These are phyloP conservation scores for Channa argus DNA, from an alignment of 2,113 vertebrate species.

Conservation along the genomic window DNA sequence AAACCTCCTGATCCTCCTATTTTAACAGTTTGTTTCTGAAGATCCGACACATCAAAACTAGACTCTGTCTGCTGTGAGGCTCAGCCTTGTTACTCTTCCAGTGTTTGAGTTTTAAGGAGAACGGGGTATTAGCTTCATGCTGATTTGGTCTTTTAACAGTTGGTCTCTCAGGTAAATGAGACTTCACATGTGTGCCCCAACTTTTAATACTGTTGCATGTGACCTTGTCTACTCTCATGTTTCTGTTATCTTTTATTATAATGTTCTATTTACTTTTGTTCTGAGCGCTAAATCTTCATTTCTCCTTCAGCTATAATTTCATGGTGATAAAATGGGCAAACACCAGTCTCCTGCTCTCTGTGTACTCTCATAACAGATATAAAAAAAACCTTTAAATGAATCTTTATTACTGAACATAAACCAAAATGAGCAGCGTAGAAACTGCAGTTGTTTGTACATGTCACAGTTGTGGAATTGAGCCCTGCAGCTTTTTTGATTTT, in stretches of 20 bases:
- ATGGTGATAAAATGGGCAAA: no score
- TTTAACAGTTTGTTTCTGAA: no score
- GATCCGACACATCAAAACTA: no score
- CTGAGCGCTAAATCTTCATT: constrained; percentile 30
- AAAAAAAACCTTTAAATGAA: neutral
- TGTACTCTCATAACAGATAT: neutral
- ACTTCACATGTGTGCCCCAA: neutral
- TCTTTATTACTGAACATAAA: constrained; percentile 3
- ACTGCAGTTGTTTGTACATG: constrained; percentile 14
- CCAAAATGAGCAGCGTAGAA: neutral
- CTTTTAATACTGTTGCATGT: constrained; percentile 23
- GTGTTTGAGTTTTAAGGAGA: no score
- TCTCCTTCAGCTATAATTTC: constrained; percentile 18
- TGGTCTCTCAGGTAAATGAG: constrained; percentile 30
- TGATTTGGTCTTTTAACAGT: no score
- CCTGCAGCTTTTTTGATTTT: constrained; percentile 5
- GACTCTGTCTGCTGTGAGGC: no score
- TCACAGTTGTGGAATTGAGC: neutral
- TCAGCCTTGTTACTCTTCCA: neutral
- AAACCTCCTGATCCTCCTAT: no score
- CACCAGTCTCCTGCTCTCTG: neutral
- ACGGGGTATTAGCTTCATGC: no score
- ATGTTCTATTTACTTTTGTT: constrained; percentile 41
- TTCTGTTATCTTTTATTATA: neutral
- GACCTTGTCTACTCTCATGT: neutral